A percentile compares a stretch with the other conserved stretches of the same genome.
Conservation (phyloP, 2,797 vertebrate species). For the Cossypha niveicapilla region DNA sequence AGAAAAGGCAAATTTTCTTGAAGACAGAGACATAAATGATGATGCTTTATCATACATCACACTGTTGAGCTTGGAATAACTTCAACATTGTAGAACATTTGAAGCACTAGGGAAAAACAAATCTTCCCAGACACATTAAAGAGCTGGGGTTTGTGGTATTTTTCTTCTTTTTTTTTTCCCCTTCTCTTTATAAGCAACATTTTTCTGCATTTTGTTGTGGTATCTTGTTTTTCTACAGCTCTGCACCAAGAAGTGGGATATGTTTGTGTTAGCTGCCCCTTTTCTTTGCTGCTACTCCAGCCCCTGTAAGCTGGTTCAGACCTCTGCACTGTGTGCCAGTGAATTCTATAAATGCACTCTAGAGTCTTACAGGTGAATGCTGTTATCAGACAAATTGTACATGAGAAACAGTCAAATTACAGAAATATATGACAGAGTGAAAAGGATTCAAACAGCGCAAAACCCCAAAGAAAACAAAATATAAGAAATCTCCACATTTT, state of each 20-base stretch:
- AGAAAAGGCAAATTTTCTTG: constrained; percentile 3
- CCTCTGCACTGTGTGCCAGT: accelerated
- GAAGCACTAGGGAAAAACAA: not conserved
- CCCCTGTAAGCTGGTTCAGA: not conserved
- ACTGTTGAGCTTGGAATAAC: not conserved
- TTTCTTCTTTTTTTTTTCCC: not conserved
- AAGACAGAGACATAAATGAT: not conserved
- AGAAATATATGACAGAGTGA: not conserved
- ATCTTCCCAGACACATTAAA: not conserved
- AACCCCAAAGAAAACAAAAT: not conserved
- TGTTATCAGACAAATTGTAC: not conserved
- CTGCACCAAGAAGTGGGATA: not conserved
- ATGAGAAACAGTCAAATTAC: not conserved
- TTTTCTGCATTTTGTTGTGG: not conserved
- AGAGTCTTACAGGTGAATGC: not conserved
- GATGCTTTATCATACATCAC: not conserved
- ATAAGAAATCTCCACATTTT: accelerated
- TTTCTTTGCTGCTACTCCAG: not conserved
- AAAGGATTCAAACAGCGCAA: not conserved
- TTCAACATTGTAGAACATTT: not conserved
- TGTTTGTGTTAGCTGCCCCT: not conserved
- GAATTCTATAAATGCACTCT: not conserved
- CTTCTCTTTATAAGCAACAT: not conserved
- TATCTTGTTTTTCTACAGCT: not conserved
- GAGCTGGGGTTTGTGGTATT: not conserved